Evolutionary conservation across 2,113 vertebrate genomes (phyloP).

Genomic region (Prunella himalayana): DNA sequence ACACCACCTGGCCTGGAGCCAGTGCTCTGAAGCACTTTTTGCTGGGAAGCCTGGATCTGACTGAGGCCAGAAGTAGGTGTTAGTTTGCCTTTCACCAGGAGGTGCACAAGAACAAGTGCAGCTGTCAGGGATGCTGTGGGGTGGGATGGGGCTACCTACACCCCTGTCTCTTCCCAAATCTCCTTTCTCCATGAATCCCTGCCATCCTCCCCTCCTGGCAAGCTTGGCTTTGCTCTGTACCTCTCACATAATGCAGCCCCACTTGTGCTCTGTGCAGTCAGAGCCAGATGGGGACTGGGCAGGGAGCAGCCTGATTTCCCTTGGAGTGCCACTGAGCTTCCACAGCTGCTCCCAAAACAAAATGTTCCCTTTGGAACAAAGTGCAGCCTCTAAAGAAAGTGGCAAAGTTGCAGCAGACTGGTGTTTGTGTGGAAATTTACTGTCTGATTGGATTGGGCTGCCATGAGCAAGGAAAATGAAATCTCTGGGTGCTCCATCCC

Average conservation of each 20-base stretch:
- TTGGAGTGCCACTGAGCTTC: not conserved
- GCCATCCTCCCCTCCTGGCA: not conserved
- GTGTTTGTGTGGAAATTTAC: not conserved
- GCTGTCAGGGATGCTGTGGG: not conserved
- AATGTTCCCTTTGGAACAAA: not conserved
- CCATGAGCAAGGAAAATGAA: not conserved
- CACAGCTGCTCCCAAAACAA: not conserved
- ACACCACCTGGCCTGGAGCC: not conserved
- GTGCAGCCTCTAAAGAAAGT: not conserved
- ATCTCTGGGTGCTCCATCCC: not conserved
- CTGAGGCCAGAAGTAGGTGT: no score
- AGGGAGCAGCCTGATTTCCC: conserved; percentile 27
- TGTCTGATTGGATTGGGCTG: not conserved
- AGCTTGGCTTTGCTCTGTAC: not conserved
- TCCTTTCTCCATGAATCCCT: not conserved
- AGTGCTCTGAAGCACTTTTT: not conserved
- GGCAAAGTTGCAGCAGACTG: not conserved
- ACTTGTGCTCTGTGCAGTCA: not conserved
- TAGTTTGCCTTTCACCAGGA: not conserved
- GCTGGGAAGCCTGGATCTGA: not conserved
- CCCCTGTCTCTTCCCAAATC: not conserved
- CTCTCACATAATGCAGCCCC: not conserved
- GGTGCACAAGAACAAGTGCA: not conserved
- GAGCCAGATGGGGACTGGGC: conserved; percentile 6
- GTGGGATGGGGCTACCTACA: rapidly evolving